A percentile compares a stretch with the other conserved stretches of the same genome.
Evolutionary conservation across 2,888 invertebrate species (phyloP).

Genomic region (Hemistola chrysoprasaria): DNA sequence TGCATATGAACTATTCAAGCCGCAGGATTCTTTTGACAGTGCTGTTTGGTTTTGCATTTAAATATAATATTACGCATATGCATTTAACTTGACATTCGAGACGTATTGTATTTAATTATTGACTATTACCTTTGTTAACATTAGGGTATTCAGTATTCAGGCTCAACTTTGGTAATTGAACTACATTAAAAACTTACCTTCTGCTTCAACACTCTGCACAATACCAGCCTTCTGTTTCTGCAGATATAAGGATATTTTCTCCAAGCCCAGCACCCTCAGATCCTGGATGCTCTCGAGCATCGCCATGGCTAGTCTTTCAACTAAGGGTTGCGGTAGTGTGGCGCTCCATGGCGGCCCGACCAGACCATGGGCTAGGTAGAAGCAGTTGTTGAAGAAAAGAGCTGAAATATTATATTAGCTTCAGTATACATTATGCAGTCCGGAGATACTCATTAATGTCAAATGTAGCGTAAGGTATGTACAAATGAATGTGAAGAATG

Average conservation of each 20-base stretch:
- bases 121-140: too few relatives aligned
- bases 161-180: too few relatives aligned
- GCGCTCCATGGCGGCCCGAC: conserved; percentile 74
- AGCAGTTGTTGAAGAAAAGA: conserved; percentile 78
- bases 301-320: conserved; percentile 51
- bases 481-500: neutral
- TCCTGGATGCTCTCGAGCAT: conserved; percentile 70
- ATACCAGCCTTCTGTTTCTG: conserved; percentile 63
- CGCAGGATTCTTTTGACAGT: too few relatives aligned
- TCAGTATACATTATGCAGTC: neutral
- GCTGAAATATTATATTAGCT: conserved; percentile 48
- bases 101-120: too few relatives aligned
- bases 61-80: too few relatives aligned
- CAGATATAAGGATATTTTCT: conserved; percentile 69
- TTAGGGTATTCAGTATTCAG: too few relatives aligned
- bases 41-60: too few relatives aligned
- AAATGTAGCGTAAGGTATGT: too few relatives aligned
- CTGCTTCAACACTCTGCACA: conserved; percentile 54
- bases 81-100: too few relatives aligned
- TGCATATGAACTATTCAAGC: too few relatives aligned
- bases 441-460: neutral
- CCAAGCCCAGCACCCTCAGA: conserved; percentile 64
- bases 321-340: conserved; percentile 48
- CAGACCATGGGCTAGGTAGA: conserved; percentile 73
- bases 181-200: too few relatives aligned